These are phyloP conservation scores for Sinocyclocheilus anshuiensis DNA, from an alignment of 2,113 vertebrate genomes.

Conservation along the genomic window DNA sequence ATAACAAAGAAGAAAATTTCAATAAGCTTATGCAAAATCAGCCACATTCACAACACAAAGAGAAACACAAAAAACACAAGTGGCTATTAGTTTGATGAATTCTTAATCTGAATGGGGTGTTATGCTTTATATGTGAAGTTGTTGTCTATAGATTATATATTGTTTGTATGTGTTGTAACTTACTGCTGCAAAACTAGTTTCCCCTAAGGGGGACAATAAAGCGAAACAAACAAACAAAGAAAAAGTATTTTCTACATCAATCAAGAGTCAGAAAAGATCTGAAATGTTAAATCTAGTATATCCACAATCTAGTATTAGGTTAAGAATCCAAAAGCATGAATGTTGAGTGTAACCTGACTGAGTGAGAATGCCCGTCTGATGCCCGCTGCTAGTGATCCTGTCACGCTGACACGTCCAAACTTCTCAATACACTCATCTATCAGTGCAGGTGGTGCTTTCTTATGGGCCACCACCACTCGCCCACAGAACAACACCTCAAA, in stretches of 20 bases:
- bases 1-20: no score
- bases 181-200: no score
- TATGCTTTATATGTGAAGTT: no score
- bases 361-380: slow-evolving; percentile 62
- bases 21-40: neutral
- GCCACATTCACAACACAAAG: neutral
- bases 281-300: neutral
- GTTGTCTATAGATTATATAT: no score
- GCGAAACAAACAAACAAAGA: no score
- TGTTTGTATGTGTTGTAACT: no score
- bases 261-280: neutral
- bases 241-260: neutral
- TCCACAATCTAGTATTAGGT: neutral
- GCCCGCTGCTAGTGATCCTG: slow-evolving; percentile 54
- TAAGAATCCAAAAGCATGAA: neutral
- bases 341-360: slow-evolving; percentile 46
- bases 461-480: slow-evolving; percentile 88
- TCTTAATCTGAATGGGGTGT: no score
- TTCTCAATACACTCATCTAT: slow-evolving; percentile 98
- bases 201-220: no score
- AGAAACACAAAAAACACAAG: no score
- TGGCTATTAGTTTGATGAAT: no score
- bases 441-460: slow-evolving; percentile 91
- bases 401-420: slow-evolving; percentile 79
- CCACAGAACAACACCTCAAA: slow-evolving; percentile 98